Base-by-base conservation (phyloP, 1,140 invertebrate genomes). In the Carcinoscorpius rotundicauda region DNA sequence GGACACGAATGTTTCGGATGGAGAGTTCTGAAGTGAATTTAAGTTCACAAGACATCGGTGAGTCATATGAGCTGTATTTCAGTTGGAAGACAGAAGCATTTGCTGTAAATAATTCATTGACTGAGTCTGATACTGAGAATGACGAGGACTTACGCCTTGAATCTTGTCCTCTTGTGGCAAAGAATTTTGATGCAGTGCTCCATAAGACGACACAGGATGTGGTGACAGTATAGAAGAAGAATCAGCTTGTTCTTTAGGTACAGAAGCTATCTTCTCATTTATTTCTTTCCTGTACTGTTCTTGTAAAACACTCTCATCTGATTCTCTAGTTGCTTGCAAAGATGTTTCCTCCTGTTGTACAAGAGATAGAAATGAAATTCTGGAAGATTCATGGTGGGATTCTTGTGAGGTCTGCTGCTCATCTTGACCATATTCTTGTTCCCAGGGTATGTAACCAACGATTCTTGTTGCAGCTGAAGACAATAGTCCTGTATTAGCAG, bases 371-470 rank as follows among this genome's bases (percentile, higher is more conserved):
- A 29, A 29, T 29, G 29, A 29, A 29, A 29, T 29, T 29, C 29
- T 29, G 29, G 29, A 29, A 29, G 29, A 29, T 29, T 29, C 29
- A 29, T 29, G 29, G 29, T 29, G 29, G 29, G 29, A 29, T 29
- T 29, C 29, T 11, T 69, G 65, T 52, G 58, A 61, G 11, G 67
- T 58, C 29, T 56, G 61, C 49, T 57, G 58, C 51, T 65, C 61
- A 29, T 29, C 49, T 48, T 63, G 64, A 51, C 55, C 64, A 51
- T 57, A 60, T 11, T 61, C 52, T 53, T 67, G 66, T 61, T 69
- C 68, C 68, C 68, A 69, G 52, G 68, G 66, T 11, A 66, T 65
- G 57, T 69, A 69, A 8, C 66, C 66, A 4, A 67, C 68, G 62
- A 63, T 65, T 56, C 61, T 52, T 10, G 66, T 52, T 51, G 65